These are phyloP conservation scores for Syngnathus rostellatus DNA, from an alignment of 2,797 vertebrate genomes.

Conservation along the genomic window DNA sequence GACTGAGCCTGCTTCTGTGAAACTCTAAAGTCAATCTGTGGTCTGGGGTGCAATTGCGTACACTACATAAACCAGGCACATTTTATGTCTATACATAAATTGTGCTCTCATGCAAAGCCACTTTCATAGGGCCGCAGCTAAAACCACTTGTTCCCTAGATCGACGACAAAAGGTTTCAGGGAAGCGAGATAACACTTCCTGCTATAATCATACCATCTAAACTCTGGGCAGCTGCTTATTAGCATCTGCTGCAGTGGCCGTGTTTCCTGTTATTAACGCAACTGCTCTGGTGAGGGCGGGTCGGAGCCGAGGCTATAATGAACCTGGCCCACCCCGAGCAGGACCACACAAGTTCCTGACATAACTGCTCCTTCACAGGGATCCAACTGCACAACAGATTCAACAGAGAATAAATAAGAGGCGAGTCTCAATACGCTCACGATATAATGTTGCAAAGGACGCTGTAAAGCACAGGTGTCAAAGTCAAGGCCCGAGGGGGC, in stretches of 20 bases:
- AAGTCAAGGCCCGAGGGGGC: too few species aligned
- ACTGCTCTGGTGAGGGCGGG: constrained; percentile 30
- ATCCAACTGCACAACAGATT: background rate
- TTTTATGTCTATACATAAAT: background rate
- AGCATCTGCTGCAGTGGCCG: constrained; percentile 42
- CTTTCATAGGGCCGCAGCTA: background rate
- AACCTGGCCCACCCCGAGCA: constrained; percentile 1
- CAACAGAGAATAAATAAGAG: background rate
- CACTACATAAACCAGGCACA: background rate
- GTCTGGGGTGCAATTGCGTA: background rate
- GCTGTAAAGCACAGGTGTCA: background rate
- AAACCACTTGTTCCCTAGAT: background rate
- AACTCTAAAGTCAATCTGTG: background rate
- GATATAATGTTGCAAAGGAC: background rate
- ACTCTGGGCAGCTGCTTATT: constrained; percentile 53
- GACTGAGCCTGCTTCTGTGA: background rate
- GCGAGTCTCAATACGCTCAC: background rate
- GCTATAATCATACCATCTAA: constrained; percentile 47
- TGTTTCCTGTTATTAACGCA: constrained; percentile 60
- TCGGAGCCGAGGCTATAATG: background rate
- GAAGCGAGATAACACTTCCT: constrained; percentile 38
- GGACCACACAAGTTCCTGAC: background rate
- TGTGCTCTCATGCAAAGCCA: background rate
- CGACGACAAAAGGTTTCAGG: constrained; percentile 9
- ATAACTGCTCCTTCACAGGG: background rate